Percentiles rank a stretch among this genome's conserved stretches.
Conservation (phyloP, 2,113 vertebrate genomes). For the Coptodon rendalli region DNA sequence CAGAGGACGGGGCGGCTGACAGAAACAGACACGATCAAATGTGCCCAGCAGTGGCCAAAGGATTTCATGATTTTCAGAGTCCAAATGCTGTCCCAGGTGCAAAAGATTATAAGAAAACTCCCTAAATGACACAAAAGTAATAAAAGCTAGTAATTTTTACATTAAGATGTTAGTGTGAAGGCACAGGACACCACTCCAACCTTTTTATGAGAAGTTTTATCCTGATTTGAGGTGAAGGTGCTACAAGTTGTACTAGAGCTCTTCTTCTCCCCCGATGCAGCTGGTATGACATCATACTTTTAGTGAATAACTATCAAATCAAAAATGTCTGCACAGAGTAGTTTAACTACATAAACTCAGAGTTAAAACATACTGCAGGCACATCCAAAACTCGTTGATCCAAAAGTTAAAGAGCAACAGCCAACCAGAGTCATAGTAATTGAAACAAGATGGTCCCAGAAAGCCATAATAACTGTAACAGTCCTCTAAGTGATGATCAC, state of each 20-base stretch:
- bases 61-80: neutral
- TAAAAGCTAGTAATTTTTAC: neutral
- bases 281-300: neutral
- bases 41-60: neutral
- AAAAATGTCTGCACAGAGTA: neutral
- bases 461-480: neutral
- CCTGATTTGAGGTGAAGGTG: neutral
- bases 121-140: neutral
- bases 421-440: neutral
- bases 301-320: neutral
- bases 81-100: neutral
- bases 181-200: neutral
- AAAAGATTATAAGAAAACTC: neutral
- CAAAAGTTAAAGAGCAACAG: neutral
- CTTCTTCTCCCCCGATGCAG: neutral
- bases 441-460: neutral
- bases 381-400: neutral
- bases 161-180: neutral
- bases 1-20: neutral
- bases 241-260: neutral
- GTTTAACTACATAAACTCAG: neutral
- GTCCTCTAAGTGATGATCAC: neutral
- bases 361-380: neutral
- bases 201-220: neutral
- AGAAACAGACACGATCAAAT: neutral